Evolutionary conservation across 1,140 invertebrate species (phyloP), one percentile per base, ranked within the genome.

Genomic region (Carcinoscorpius rotundicauda): DNA sequence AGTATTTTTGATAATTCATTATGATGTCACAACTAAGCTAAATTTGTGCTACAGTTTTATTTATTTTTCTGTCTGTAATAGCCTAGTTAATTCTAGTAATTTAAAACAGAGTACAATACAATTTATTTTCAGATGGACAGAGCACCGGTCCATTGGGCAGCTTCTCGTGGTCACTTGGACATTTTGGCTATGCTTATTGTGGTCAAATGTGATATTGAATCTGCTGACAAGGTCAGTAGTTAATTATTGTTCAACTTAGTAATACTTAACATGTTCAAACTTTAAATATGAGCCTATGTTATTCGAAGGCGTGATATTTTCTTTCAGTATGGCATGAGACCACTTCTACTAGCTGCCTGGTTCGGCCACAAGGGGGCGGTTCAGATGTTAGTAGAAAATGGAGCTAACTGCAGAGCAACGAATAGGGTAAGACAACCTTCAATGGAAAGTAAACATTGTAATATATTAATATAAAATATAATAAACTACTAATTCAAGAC

Each of bases 261-360:
- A 29, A 29, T 29, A 29, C 2, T 29, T 29, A 29, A 29, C 29
- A 29, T 29, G 29, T 29, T 29, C 29, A 2, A 29, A 29, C 29
- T 29, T 29, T 29, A 29, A 29, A 29, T 29, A 29, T 29, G 29
- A 29, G 29, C 29, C 29, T 29, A 29, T 29, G 0, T 29, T 29
- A 29, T 2, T 29, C 29, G 29, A 29, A 29, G 0, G 2, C 29
- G 2, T 29, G 2, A 29, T 3, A 1, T 55, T 55, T n/a, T 55
- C 5, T 78, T 80, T 60, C 78, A 91, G 87, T 89, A 87, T 73
- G 88, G 87, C 57, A 90, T 90, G 87, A 79, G 86, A 58, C 86
- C 88, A 1, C 76, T 90, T 10, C 79, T 89, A 64, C 89, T 89
- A 87, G 86, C 87, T 6, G 86, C 87, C 3, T 88, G 86, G 84